Conservation (phyloP, 1,140 invertebrate species). For the Macrotrachela quadricornifera region DNA sequence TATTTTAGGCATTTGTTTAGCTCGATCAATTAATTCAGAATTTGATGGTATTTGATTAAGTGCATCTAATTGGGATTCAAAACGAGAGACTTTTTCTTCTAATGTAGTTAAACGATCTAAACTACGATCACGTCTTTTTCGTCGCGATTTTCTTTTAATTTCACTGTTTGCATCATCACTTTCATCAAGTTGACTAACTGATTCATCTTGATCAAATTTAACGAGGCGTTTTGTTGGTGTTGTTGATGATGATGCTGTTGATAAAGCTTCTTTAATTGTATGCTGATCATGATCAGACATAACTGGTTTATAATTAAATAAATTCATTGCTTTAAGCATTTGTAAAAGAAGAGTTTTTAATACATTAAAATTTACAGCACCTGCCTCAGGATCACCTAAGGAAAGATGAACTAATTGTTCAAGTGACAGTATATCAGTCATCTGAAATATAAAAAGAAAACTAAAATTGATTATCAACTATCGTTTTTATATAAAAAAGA, state of each 20-base stretch:
- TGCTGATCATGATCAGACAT: background rate
- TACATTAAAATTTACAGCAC: no score
- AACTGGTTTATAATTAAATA: slow-evolving; percentile 18
- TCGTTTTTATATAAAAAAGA: no score
- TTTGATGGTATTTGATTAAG: slow-evolving; percentile 19
- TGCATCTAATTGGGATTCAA: slow-evolving; percentile 16
- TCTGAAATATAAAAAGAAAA: no score
- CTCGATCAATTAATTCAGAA: slow-evolving; percentile 39
- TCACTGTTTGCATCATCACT: background rate
- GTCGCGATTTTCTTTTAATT: background rate
- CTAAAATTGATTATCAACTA: no score
- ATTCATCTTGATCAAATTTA: no score
- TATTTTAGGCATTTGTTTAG: slow-evolving; percentile 21
- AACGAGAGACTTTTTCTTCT: slow-evolving; percentile 17
- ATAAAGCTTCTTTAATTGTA: background rate
- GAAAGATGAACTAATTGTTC: no score
- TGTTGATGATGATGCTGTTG: background rate
- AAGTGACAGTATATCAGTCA: no score
- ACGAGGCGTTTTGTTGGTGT: background rate
- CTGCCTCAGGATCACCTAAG: no score
- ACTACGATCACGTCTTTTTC: background rate
- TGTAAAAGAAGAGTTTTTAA: slow-evolving; percentile 44
- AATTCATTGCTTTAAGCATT: slow-evolving; percentile 40
- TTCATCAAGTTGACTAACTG: background rate
- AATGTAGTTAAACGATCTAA: slow-evolving; percentile 8